These are phyloP conservation scores for Hermaeophaga mercurialis DNA, from an alignment of 2,888 invertebrate species.

Conservation along the genomic window DNA sequence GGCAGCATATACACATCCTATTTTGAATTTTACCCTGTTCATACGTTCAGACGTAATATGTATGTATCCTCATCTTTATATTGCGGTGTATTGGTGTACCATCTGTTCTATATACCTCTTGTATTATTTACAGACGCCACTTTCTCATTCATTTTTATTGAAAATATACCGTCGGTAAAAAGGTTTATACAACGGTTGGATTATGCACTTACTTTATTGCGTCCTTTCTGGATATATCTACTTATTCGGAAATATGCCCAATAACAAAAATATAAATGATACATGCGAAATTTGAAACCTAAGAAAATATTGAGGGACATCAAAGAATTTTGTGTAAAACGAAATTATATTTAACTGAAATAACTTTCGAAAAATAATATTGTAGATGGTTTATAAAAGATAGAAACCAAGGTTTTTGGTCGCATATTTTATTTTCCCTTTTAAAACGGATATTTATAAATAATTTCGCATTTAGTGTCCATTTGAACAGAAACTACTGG, in stretches of 20 bases:
- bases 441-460: too few relatives aligned
- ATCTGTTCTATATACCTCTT: conserved; percentile 36
- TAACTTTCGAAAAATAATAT: too few relatives aligned
- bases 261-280: conserved; percentile 5
- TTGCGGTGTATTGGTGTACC: conserved; percentile 36
- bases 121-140: conserved; percentile 37
- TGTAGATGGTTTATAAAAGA: too few relatives aligned
- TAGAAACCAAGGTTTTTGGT: too few relatives aligned
- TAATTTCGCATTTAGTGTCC: too few relatives aligned
- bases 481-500: too few relatives aligned
- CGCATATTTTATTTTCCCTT: too few relatives aligned
- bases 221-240: neutral
- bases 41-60: conserved; percentile 44
- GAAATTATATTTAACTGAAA: too few relatives aligned
- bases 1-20: conserved; percentile 43
- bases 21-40: conserved; percentile 45
- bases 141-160: conserved; percentile 32
- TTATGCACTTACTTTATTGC: conserved; percentile 18
- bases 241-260: neutral
- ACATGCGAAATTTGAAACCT: neutral
- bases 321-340: conserved; percentile 3
- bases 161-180: conserved; percentile 17
- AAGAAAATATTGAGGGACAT: conserved; percentile 11
- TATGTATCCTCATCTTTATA: conserved; percentile 40
- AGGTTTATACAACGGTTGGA: conserved; percentile 4